Evolutionary conservation across 1,140 invertebrate species (phyloP).

Genomic region (Habropoda laboriosa): DNA sequence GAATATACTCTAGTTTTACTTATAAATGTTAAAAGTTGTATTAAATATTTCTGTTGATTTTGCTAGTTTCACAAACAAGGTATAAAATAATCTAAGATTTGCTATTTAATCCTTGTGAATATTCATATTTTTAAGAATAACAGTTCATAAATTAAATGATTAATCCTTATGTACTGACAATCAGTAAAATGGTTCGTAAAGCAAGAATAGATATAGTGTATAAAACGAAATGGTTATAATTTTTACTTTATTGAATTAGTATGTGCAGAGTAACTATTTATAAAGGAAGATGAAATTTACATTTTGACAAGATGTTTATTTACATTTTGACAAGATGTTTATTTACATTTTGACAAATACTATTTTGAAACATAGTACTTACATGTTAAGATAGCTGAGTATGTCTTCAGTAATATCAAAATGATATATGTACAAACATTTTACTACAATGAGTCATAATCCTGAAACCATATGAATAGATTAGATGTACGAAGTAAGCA

Average conservation of each 20-base stretch:
- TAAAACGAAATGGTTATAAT: conserved; percentile 1
- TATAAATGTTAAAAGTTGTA: not conserved
- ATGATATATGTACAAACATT: not conserved
- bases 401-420: not conserved
- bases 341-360: not conserved
- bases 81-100: too few relatives aligned
- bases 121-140: not conserved
- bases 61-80: not conserved
- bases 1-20: not conserved
- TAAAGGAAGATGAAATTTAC: not conserved
- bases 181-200: not conserved
- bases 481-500: not conserved
- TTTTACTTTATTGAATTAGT: not conserved
- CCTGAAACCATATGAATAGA: conserved; percentile 13
- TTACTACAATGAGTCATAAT: not conserved
- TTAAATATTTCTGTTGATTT: not conserved
- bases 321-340: not conserved
- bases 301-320: not conserved
- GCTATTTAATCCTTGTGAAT: too few relatives aligned
- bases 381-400: not conserved
- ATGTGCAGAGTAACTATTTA: not conserved
- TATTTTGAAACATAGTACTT: not conserved
- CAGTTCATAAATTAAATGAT: conserved; percentile 9
- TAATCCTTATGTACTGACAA: conserved; percentile 5
- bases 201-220: too few relatives aligned